These are phyloP conservation scores for Zaprionus bogoriensis DNA, from an alignment of 2,888 invertebrate genomes.

Conservation along the genomic window DNA sequence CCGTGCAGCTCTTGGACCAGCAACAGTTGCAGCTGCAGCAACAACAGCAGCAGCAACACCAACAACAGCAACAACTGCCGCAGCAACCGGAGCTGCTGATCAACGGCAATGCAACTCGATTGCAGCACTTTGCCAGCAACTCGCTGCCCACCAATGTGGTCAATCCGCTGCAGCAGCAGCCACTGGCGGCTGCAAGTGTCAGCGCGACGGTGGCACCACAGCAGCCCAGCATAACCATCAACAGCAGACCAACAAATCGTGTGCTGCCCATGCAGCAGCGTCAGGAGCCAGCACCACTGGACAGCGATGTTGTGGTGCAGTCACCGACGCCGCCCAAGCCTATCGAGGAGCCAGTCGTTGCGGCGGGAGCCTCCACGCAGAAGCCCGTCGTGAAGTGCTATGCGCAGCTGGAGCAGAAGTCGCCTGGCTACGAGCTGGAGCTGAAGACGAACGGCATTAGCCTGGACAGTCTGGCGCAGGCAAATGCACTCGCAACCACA, in stretches of 20 bases:
- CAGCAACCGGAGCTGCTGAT: conserved; percentile 46
- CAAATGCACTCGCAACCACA: conserved; percentile 10
- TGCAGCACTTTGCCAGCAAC: conserved; percentile 59
- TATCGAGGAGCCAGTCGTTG: conserved; percentile 48
- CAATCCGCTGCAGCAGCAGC: conserved; percentile 86
- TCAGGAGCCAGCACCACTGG: conserved; percentile 81
- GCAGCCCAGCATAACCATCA: conserved; percentile 59
- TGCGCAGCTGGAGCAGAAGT: conserved; percentile 52
- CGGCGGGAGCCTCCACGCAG: conserved; percentile 34
- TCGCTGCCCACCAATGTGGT: conserved; percentile 88
- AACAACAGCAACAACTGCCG: conserved; percentile 19
- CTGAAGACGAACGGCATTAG: conserved; percentile 37
- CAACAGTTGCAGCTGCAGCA: conserved; percentile 29
- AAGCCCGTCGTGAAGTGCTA: conserved; percentile 50
- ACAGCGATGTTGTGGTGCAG: conserved; percentile 49
- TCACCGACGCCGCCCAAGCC: conserved; percentile 68
- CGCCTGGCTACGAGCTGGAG: conserved; percentile 61
- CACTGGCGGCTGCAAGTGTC: conserved; percentile 45
- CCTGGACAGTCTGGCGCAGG: conserved; percentile 22
- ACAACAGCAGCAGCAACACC: conserved; percentile 12
- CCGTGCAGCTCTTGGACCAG: conserved; percentile 43
- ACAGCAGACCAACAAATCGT: conserved; percentile 88
- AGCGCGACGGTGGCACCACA: conserved; percentile 64
- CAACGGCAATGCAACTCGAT: conserved; percentile 44
- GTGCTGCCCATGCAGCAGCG: conserved; percentile 90